A percentile compares a stretch with the other conserved stretches of the same genome.
Evolutionary conservation across 2,797 vertebrate species (phyloP).

Genomic region (Phalloptychus januarius): DNA sequence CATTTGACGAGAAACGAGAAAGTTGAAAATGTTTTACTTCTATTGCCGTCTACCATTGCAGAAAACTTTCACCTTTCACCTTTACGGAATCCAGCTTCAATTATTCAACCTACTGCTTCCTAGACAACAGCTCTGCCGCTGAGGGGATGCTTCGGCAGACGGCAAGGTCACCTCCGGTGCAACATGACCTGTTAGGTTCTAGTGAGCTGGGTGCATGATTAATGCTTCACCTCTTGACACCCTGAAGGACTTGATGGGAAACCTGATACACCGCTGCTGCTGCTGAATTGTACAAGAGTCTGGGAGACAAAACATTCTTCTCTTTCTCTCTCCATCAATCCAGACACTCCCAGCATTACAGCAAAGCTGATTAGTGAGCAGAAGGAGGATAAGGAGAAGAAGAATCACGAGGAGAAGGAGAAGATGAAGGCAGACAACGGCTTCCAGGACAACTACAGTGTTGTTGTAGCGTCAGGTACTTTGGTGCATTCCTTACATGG

Average conservation of each 20-base stretch:
- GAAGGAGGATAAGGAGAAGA: slow-evolving; percentile 99
- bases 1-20: no score
- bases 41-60: no score
- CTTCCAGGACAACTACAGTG: slow-evolving; percentile 99
- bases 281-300: not conserved
- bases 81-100: slow-evolving; percentile 10
- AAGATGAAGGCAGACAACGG: slow-evolving; percentile 98
- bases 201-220: slow-evolving; percentile 51
- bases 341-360: slow-evolving; percentile 98
- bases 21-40: no score
- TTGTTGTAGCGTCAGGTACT: slow-evolving; percentile 96
- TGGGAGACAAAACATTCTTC: not conserved
- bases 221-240: slow-evolving; percentile 62
- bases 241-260: slow-evolving; percentile 59
- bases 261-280: slow-evolving; percentile 37
- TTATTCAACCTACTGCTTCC: slow-evolving; percentile 5
- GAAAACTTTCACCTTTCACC: slow-evolving; percentile 5
- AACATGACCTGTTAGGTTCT: slow-evolving; percentile 21
- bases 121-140: not conserved
- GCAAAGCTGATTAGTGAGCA: slow-evolving; percentile 98
- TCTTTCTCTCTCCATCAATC: not conserved
- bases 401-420: slow-evolving; percentile 99
- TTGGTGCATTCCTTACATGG: not conserved
- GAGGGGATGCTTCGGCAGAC: slow-evolving; percentile 14
- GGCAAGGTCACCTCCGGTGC: slow-evolving; percentile 48